Evolutionary conservation across 2,888 invertebrate genomes (phyloP), one percentile per base, ranked within the genome.

Genomic region (Epistrophella euchroma): DNA sequence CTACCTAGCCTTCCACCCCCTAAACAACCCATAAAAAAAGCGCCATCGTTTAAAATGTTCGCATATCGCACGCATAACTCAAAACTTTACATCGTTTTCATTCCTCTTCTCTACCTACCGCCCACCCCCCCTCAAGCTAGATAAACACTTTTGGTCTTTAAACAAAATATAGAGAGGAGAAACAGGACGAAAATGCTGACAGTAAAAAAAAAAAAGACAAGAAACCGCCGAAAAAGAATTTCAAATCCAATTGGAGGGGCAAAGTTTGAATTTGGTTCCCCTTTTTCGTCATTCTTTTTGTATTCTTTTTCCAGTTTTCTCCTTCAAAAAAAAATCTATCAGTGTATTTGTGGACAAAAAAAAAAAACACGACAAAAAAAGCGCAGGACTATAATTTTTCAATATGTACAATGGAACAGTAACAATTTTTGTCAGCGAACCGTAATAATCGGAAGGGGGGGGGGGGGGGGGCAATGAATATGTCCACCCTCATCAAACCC

Each of bases 31-130:
- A 84, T 84, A 78, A 74, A 71, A 82, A 84, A 75, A 79, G 86
- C 82, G 86, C 86, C 86, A 82, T 86, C 86, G 77, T 82, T 86
- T 86, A 86, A 86, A 86, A 73, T 56, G 71, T 74, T 86, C 86
- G 82, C 82, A 82, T 85, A 82, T 86, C 86, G 74, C 82, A 86
- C 86, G 86, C 86, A 86, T 86, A 86, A 82, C 86, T 86, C 86
- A 86, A 86, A 86, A 86, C 77, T 86, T 82, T 68, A 85, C 80
- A 76, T 71, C 47, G 55, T 22, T 22, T 64, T 60, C 47, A 60
- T 37, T 19, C 28, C 43, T 43, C 19, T 13, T 43, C 19, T 13
- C 43, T 32, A 3, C 50, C 13, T 35, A 10, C 17, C 25, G 7
- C 11, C 13, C 7, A 2, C 2, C 45, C 7, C 2, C 0, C 64